These are phyloP conservation scores for Entosphenus tridentatus DNA, from an alignment of 2,113 vertebrate species.

Conservation along the genomic window DNA sequence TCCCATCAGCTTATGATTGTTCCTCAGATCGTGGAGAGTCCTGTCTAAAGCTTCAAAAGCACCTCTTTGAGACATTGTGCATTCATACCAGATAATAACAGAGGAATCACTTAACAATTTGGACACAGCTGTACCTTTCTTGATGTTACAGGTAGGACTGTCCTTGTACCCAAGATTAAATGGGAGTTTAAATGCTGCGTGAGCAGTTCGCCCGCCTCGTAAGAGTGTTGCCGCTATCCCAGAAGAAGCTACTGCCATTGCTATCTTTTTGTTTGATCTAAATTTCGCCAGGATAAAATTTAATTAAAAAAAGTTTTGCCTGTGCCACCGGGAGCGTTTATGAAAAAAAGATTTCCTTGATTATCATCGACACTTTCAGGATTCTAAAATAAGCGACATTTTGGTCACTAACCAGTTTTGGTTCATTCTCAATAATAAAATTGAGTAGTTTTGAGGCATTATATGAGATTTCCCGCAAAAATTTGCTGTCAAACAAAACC, in stretches of 20 bases:
- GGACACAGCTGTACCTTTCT: background rate
- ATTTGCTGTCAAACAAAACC: background rate
- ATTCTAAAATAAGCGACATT: background rate
- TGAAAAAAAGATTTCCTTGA: background rate
- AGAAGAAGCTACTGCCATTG: background rate
- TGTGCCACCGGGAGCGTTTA: background rate
- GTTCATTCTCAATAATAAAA: background rate
- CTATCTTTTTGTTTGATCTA: background rate
- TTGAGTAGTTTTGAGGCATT: background rate
- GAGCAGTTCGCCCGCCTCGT: background rate
- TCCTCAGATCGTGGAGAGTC: background rate
- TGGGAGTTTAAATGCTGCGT: background rate
- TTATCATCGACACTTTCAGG: background rate
- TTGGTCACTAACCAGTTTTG: background rate
- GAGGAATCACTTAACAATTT: background rate
- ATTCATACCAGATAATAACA: background rate
- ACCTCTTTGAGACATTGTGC: background rate
- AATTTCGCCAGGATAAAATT: background rate
- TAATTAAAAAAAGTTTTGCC: background rate
- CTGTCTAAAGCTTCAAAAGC: background rate
- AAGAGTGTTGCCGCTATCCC: background rate
- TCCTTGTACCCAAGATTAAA: background rate
- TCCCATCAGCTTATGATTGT: background rate
- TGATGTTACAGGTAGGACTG: constrained; percentile 2
- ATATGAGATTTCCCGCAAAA: background rate